Evolutionary conservation across 2,113 vertebrate genomes (phyloP), one percentile per base, ranked within the genome.

Genomic region (Lipophrys pholis): DNA sequence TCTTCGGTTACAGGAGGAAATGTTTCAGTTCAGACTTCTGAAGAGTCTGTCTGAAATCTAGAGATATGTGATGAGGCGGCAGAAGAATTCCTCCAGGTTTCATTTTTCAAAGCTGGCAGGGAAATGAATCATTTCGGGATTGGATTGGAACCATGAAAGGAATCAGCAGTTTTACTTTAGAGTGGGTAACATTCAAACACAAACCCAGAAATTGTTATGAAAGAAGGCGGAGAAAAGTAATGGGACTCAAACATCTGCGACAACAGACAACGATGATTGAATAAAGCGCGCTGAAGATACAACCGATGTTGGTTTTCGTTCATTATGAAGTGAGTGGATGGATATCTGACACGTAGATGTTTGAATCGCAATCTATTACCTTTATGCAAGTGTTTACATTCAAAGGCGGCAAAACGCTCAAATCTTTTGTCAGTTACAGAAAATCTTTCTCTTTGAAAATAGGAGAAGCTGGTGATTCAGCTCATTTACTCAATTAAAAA

Each of bases 1-100:
- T 63, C 49, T 64, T 79, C 63, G 71, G 61, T 72, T 57, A 39
- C 58, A 82, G 42, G 38, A 51, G 45, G 17, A 68, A 60, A 58
- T 56, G 62, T 57, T 49, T 65, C 46, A 51, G 51, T 78, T 66
- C 63, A 39, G 36, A 15, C n/a, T 41, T 51, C 45, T 52, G 36
- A 6, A 42, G 55, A 75, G 72, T 73, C 56, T 68, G 51, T 70
- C 56, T 30, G 53, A 58, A 67, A 82, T 73, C 69, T 41, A 65
- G 72, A 78, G 71, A 62, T 66, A 75, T 65, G 17, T 69, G 69
- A 82, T 69, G 48, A 85, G 71, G 67, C 74, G 56, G 59, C 64
- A 43, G 21, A 61, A 65, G 53, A 58, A 46, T 42, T 40, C 21
- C 55, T 55, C 68, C 48, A 61, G 54, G 69, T 86, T 41, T 80